phyloP scores from a whole-genome alignment of 1,140 invertebrate genomes.

The Meloidogyne hapla region DNA sequence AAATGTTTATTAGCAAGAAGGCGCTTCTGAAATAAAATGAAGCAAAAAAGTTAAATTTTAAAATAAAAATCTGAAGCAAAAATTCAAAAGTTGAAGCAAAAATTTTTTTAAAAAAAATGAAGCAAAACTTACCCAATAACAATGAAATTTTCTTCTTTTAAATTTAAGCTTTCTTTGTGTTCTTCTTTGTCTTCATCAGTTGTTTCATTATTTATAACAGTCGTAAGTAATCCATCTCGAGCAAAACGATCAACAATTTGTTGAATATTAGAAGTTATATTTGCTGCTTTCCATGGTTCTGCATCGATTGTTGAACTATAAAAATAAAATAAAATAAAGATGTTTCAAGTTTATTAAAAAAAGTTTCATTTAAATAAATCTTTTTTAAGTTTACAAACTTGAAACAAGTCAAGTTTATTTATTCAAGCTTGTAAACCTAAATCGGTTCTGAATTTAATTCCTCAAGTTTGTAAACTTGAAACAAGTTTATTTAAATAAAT shows the following conservation, averaged over 20 bases:
- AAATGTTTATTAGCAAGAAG: slow-evolving; percentile 78
- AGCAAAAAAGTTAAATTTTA: background rate
- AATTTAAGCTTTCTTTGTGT: slow-evolving; percentile 17
- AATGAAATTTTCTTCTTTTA: slow-evolving; percentile 65
- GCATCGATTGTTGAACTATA: slow-evolving; percentile 75
- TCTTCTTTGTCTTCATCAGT: slow-evolving; percentile 29
- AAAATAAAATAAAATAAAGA: background rate
- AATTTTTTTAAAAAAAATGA: no score
- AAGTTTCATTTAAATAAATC: no score
- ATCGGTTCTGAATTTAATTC: no score
- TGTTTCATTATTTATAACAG: background rate
- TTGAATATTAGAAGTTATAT: slow-evolving; percentile 83
- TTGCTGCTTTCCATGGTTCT: slow-evolving; percentile 89
- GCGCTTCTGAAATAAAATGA: slow-evolving; percentile 67
- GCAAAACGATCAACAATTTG: slow-evolving; percentile 76
- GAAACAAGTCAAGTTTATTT: background rate
- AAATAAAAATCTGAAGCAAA: no score
- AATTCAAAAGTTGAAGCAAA: background rate
- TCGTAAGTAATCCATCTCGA: slow-evolving; percentile 64
- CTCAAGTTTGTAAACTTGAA: background rate
- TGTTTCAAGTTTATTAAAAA: no score
- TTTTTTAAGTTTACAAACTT: background rate
- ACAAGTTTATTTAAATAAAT: no score
- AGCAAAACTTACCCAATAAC: slow-evolving; percentile 77
- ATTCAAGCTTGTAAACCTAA: no score